Base-by-base conservation (phyloP, 2,888 invertebrate species). In the Amblyteles armatorius region DNA sequence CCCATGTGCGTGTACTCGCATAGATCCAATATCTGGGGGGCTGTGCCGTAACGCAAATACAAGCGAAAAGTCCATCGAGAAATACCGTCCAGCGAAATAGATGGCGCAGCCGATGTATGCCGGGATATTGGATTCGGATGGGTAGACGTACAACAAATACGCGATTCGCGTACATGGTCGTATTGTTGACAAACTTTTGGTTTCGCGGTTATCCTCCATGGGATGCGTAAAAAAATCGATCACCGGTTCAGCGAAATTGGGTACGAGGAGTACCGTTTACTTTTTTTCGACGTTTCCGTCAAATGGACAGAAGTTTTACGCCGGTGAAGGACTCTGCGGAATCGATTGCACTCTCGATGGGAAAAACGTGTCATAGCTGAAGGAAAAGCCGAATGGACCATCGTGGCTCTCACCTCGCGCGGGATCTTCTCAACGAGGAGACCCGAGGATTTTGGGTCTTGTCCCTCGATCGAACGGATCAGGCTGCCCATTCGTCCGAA, bases 51-150 rank as follows among this genome's bases (percentile, higher is more conserved):
- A 29, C 11, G 29, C 60, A 26, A 29, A 60, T 29, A 60, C 60
- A 60, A 29, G 5, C 16, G 16, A 4, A 52, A 60, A 60, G 13
- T 29, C 29, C 60, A 13, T 60, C 60, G 60, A 26, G 29, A 60
- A 60, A 60, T 60, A 60, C 29, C 29, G 60, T 60, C 29, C 60
- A 60, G 11, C 16, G 60, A 60, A 60, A 60, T 60, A 13, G 60
- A 60, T 29, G 29, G 60, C 19, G 26, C 26, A 29, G 13, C 60
- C 11, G 16, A 60, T 29, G 22, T 13, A 22, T 22, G 60, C 16
- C 7, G 5, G 60, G 16, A 26, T 60, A 29, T 29, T 29, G 60
- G 60, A 60, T 16, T 9, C 16, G 60, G 5, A 29, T 60, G 60
- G 26, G 4, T 60, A 11, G 26, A 26, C 13, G 22, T 26, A 60